Percentiles rank a stretch among this genome's conserved stretches.
Conservation (phyloP, 92 coral and sea anemone species). For the Hydrozoanthus gracilis region DNA sequence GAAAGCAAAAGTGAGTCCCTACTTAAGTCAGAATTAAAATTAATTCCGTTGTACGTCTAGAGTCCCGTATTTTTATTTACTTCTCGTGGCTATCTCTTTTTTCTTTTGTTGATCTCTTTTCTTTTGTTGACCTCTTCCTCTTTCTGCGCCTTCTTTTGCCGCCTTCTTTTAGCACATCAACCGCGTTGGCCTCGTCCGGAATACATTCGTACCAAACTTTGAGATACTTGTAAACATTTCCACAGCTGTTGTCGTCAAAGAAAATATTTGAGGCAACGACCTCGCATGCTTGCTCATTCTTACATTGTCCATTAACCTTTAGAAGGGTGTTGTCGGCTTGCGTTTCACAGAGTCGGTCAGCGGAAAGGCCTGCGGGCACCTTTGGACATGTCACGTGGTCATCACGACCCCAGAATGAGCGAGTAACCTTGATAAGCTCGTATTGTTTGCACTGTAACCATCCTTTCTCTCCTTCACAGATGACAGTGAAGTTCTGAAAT, state of each 20-base stretch:
- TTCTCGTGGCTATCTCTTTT: constrained; percentile 53
- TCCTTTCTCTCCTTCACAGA: constrained; percentile 99
- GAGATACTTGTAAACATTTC: constrained; percentile 97
- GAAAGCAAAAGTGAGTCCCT: constrained; percentile 70
- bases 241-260: constrained; percentile 98
- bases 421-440: constrained; percentile 97
- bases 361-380: constrained; percentile 91
- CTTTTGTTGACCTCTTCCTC: constrained; percentile 95
- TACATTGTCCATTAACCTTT: constrained; percentile 96
- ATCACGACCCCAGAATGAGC: constrained; percentile 99
- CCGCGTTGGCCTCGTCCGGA: constrained; percentile 98
- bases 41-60: constrained; percentile 46
- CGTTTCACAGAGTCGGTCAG: constrained; percentile 95
- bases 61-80: constrained; percentile 57
- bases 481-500: constrained; percentile 96
- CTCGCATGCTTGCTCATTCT: constrained; percentile 99
- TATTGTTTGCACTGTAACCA: constrained; percentile 99
- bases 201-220: constrained; percentile 99
- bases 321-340: constrained; percentile 69
- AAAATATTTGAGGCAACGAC: constrained; percentile 99
- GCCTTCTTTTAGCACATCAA: constrained; percentile 97
- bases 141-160: constrained; percentile 97
- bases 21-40: constrained; percentile 61
- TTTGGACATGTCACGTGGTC: constrained; percentile 99
- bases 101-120: constrained; percentile 86